Evolutionary conservation across 1,140 invertebrate species (phyloP), one percentile per base, ranked within the genome.

Genomic region (Lepidostoma basale): DNA sequence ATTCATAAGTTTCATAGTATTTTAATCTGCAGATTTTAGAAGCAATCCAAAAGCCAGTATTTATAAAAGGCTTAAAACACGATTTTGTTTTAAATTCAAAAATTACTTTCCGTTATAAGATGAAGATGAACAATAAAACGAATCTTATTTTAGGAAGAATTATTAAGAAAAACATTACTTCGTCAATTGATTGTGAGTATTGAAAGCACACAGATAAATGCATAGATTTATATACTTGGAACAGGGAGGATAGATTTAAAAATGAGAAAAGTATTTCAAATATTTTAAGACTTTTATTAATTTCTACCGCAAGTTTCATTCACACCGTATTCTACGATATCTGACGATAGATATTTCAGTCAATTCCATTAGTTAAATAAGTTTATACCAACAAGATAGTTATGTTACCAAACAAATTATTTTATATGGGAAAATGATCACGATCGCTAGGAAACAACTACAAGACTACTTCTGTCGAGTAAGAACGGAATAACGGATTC

Each of bases 331-430:
- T 49, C 45, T 49, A 49, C 45, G 23, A 49, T 49, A 47, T 22
- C 20, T 22, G 44, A 12, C 18, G 18, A 18, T 49, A 23, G 25
- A 9, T 25, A 12, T 18, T 23, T 49, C 56, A 59, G 56, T 59
- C 56, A 59, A 59, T 59, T 59, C 28, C 56, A 42, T 36, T 59
- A 58, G 8, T 33, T 45, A n/a, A 36, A 12, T 36, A n/a, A 12
- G 10, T 36, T 36, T n/a, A 36, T 9, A 36, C 9, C 33, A 36
- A 36, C 9, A 12, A 36, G 33, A 36, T 36, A 36, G n/a, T n/a
- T n/a, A n/a, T n/a, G n/a, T n/a, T n/a, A n/a, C n/a, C n/a, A n/a
- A n/a, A n/a, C n/a, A n/a, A n/a, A n/a, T n/a, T n/a, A 36, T 12
- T 36, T 36, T 9, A 9, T 36, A 36, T 12, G 10, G 33, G 14